Evolutionary conservation across 2,888 invertebrate species (phyloP).

Genomic region (Autographa pulchrina): DNA sequence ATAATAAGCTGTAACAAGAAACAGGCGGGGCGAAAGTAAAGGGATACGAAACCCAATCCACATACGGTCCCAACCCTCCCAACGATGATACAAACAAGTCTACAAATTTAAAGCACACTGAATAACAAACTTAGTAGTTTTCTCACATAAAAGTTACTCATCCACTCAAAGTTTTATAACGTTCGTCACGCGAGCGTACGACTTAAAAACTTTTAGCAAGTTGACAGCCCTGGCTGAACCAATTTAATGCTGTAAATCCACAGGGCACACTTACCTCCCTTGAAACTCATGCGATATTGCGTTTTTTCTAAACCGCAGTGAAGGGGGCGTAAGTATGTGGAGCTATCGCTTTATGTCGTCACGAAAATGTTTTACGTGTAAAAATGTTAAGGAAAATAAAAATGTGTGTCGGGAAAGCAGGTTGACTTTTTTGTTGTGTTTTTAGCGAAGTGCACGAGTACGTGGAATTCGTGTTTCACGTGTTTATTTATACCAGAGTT

Average conservation of each 20-base stretch:
- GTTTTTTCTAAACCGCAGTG: slow-evolving; percentile 83
- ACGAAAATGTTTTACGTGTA: slow-evolving; percentile 70
- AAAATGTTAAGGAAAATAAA: slow-evolving; percentile 66
- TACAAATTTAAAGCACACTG: slow-evolving; percentile 61
- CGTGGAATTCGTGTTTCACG: slow-evolving; percentile 19
- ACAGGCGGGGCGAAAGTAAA: slow-evolving; percentile 11
- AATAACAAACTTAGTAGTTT: slow-evolving; percentile 64
- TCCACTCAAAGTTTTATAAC: slow-evolving; percentile 64
- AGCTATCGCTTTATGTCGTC: slow-evolving; percentile 73
- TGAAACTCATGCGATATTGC: slow-evolving; percentile 87
- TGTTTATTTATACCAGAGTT: slow-evolving; percentile 13
- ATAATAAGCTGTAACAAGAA: slow-evolving; percentile 2
- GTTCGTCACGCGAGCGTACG: slow-evolving; percentile 69
- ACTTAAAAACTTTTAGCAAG: slow-evolving; percentile 70
- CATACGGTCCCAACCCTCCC: slow-evolving; percentile 22
- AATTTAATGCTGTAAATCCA: slow-evolving; percentile 88
- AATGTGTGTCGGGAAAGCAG: slow-evolving; percentile 54
- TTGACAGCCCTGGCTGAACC: slow-evolving; percentile 82
- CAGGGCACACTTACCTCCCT: slow-evolving; percentile 87
- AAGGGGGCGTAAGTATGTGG: slow-evolving; percentile 69
- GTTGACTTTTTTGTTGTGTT: slow-evolving; percentile 53
- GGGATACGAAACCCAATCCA: slow-evolving; percentile 21
- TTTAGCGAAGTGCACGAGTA: slow-evolving; percentile 43
- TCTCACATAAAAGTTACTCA: slow-evolving; percentile 62
- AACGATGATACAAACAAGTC: slow-evolving; percentile 61